phyloP scores from a whole-genome alignment of 1,140 invertebrate genomes.

The Oppia nitens region DNA sequence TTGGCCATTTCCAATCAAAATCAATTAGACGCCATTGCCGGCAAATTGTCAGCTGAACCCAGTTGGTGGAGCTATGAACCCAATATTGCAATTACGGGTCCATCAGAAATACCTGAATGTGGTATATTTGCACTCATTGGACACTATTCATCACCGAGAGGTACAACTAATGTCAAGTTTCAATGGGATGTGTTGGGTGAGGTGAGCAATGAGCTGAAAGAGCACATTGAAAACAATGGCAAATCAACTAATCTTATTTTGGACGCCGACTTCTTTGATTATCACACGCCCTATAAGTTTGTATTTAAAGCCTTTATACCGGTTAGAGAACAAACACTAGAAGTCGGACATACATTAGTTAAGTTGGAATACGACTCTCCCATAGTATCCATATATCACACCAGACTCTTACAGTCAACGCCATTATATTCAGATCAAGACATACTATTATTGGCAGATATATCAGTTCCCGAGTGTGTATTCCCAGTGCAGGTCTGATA shows the following conservation, averaged over 20 bases:
- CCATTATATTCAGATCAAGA: constrained; percentile 5
- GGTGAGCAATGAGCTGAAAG: constrained; percentile 3
- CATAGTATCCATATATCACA: constrained; percentile 12
- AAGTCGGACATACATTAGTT: constrained; percentile 3
- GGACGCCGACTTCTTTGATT: constrained; percentile 5
- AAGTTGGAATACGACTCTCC: constrained; percentile 11
- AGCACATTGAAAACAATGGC: background rate
- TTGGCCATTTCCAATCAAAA: constrained; percentile 16
- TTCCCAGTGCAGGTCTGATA: constrained; percentile 2
- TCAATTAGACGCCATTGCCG: constrained; percentile 11
- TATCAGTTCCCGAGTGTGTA: constrained; percentile 11
- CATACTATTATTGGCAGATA: constrained; percentile 12
- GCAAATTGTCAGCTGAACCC: constrained; percentile 13
- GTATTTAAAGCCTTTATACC: constrained; percentile 9
- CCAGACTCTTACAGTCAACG: background rate
- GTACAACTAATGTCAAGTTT: constrained; percentile 14
- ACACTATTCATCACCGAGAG: constrained; percentile 20
- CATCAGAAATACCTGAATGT: constrained; percentile 18
- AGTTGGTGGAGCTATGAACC: constrained; percentile 19
- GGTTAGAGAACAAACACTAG: constrained; percentile 1
- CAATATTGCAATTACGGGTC: constrained; percentile 13
- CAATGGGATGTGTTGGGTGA: constrained; percentile 11
- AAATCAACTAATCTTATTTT: constrained; percentile 13
- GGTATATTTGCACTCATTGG: constrained; percentile 19
- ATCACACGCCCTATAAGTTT: constrained; percentile 3